Percentiles rank a stretch among this genome's conserved stretches.
phyloP scores from a whole-genome alignment of 1,140 invertebrate species.

The Drosophila cardini region DNA sequence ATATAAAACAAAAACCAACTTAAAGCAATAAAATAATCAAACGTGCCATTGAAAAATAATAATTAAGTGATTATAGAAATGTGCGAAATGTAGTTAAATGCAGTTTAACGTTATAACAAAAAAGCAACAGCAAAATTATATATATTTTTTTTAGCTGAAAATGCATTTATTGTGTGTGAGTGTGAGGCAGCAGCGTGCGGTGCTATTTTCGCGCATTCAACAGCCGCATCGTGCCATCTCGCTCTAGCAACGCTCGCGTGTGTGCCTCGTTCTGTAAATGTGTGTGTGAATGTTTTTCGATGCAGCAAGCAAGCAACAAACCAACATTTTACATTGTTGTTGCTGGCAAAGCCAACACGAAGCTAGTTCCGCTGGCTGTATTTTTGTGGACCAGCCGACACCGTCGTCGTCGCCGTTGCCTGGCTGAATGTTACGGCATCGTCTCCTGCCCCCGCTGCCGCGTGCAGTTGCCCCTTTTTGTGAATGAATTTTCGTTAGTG shows the following conservation, averaged over 20 bases:
- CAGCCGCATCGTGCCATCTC: constrained; percentile 53
- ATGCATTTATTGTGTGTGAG: constrained; percentile 63
- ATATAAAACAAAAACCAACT: constrained; percentile 16
- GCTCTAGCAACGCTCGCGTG: constrained; percentile 46
- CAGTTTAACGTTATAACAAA: constrained; percentile 21
- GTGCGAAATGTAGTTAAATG: constrained; percentile 20
- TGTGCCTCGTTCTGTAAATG: constrained; percentile 43
- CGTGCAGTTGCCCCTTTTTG: constrained; percentile 75
- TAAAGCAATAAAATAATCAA: constrained; percentile 33
- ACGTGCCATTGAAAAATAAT: constrained; percentile 8
- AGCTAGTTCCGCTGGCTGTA: constrained; percentile 66
- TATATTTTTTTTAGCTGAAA: constrained; percentile 51
- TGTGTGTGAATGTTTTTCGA: constrained; percentile 54
- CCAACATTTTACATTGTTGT: constrained; percentile 63
- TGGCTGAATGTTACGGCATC: constrained; percentile 73
- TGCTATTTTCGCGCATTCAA: constrained; percentile 45
- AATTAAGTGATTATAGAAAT: neutral
- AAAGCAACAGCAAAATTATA: constrained; percentile 34
- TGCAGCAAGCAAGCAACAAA: constrained; percentile 61
- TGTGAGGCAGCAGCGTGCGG: constrained; percentile 53
- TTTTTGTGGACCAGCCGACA: constrained; percentile 27
- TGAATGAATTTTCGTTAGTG: constrained; percentile 69
- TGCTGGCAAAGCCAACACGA: constrained; percentile 56
- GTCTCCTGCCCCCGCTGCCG: constrained; percentile 48
- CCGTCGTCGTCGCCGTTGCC: constrained; percentile 27